Evolutionary conservation across 1,140 invertebrate genomes (phyloP), one percentile per base, ranked within the genome.

Genomic region (Drosophila neocordata): DNA sequence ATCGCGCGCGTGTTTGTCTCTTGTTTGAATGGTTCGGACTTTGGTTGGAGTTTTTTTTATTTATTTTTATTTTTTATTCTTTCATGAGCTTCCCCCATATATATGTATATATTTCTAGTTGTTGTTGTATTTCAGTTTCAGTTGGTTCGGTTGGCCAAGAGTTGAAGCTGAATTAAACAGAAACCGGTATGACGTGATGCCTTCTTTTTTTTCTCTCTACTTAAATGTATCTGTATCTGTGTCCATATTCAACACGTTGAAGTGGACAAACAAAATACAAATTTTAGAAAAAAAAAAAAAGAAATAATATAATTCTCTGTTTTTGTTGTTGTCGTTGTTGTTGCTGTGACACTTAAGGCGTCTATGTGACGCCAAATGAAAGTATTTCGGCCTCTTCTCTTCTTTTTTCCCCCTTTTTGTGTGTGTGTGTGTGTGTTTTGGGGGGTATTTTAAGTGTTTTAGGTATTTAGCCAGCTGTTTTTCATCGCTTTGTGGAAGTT

Each of bases 101-200:
- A 85, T 77, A 18, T 44, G 13, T 44, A 18, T 44, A 44, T 44
- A 18, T 15, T 74, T 73, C 65, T 72, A 27, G 55, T 64, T 57
- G 12, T 35, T 18, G 18, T 66, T 64, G 69, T 24, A 24, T 58
- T 61, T 65, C 68, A 27, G 62, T 48, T 48, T 48, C 41, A 48
- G 41, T 48, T 48, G 13, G 41, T n/a, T 56, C 27, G 53, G 73
- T 69, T 80, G 65, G 69, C 77, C 77, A 77, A 82, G 59, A 73
- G 65, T 81, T 73, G 72, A 73, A 69, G 62, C 44, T 79, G 75
- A 77, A 77, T 77, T 77, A 77, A 77, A 73, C 67, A 27, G 69
- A 84, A 87, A 87, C 82, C 82, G 82, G 82, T 81, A 87, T 87
- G 83, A 88, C 81, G 81, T 85, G 81, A 85, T 77, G 71, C 66